Evolutionary conservation across 2,113 vertebrate genomes (phyloP).

Genomic region (Ranitomeya imitator): DNA sequence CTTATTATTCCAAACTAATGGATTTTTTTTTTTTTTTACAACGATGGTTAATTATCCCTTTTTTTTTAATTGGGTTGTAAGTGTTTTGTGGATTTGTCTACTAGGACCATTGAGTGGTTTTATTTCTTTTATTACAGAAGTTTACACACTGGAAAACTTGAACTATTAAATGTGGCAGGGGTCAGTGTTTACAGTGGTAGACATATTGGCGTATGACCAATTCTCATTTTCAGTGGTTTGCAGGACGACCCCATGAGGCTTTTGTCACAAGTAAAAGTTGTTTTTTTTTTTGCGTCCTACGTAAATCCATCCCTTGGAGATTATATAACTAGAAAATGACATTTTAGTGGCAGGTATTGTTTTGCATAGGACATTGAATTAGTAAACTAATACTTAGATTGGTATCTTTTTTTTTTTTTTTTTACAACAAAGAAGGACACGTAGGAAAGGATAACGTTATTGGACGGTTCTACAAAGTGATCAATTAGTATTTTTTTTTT

Average conservation of each 20-base stretch:
- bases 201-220: not conserved
- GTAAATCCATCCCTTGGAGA: not conserved
- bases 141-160: not conserved
- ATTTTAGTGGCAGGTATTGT: not conserved
- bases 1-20: not conserved
- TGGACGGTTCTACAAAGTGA: not conserved
- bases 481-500: not conserved
- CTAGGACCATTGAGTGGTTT: not conserved
- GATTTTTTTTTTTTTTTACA: not conserved
- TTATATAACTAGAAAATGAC: not conserved
- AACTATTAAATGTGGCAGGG: not conserved
- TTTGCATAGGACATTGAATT: not conserved
- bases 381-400: not conserved
- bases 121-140: not conserved
- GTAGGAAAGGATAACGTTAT: not conserved
- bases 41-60: not conserved
- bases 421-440: not conserved
- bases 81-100: not conserved
- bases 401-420: not conserved
- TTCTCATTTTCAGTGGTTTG: not conserved
- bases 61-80: not conserved
- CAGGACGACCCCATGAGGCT: not conserved
- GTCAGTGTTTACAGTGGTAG: not conserved
- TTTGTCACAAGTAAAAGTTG: not conserved
- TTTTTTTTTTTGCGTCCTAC: not conserved